phyloP scores from a whole-genome alignment of 1,140 invertebrate genomes.

The Maniola jurtina region DNA sequence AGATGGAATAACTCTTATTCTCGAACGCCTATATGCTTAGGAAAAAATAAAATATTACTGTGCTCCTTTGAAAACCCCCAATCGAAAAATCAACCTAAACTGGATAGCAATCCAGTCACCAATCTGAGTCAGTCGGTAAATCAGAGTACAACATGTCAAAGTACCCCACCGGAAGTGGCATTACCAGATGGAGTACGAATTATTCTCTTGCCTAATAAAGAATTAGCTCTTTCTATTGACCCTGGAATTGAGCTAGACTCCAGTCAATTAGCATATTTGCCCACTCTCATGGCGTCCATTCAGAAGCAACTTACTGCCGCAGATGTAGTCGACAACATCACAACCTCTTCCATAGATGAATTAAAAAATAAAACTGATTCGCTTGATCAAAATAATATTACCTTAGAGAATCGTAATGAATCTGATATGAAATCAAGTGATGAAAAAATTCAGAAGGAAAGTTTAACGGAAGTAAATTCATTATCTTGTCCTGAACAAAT shows the following conservation, averaged over 20 bases:
- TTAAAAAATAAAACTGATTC: background rate
- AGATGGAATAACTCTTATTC: background rate
- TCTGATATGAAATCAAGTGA: background rate
- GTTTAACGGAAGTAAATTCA: background rate
- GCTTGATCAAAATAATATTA: background rate
- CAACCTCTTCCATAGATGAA: background rate
- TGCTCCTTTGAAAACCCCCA: slow-evolving; percentile 14
- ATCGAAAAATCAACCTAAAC: background rate
- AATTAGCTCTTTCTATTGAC: slow-evolving; percentile 39
- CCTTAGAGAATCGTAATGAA: background rate
- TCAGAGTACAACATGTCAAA: background rate
- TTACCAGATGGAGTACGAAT: slow-evolving; percentile 49
- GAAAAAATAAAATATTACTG: slow-evolving; percentile 40
- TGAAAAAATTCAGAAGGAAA: background rate
- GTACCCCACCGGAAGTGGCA: background rate
- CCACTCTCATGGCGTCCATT: slow-evolving; percentile 15
- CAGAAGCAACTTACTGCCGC: slow-evolving; percentile 9
- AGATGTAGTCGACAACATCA: background rate
- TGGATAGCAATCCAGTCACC: background rate
- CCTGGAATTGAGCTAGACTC: slow-evolving; percentile 33
- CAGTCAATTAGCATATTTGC: slow-evolving; percentile 28
- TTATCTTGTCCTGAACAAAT: background rate
- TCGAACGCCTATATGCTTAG: slow-evolving; percentile 31
- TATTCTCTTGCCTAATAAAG: slow-evolving; percentile 37
- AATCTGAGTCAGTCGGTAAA: background rate